Base-by-base conservation (phyloP, 2,797 vertebrate species). In the Darevskia mixta region DNA sequence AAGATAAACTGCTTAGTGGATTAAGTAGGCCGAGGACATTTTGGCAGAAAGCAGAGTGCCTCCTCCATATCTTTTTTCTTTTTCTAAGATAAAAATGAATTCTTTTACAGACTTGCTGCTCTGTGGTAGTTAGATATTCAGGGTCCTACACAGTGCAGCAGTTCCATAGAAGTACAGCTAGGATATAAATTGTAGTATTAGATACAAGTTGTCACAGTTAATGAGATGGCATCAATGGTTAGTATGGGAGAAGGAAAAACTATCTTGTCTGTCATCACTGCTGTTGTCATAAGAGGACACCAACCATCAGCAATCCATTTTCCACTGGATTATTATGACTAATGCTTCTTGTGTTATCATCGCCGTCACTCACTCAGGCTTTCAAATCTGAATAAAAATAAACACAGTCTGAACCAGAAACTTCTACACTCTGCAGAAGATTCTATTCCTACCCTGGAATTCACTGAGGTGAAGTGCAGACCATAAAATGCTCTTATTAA, bases 331-430 rank as follows among this genome's bases (percentile, higher is more conserved):
- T 35, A 79, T 35, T 79, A 3, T 45, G 38, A n/a, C 6, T 66
- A 23, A 25, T 35, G 58, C 25, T 25, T 38, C 4, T 72, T 29
- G 61, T 85, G 38, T 66, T 29, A 29, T 43, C 9, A 18, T 20
- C 67, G 0, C 2, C 69, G 4, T 82, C 38, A 82, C 10, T 20
- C 32, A 29, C 29, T 32, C 72, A 35, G n/a, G 2, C n/a, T 13
- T 83, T n/a, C 43, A 25, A n/a, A 77, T 11, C 18, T 85, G 38
- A 66, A 85, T 43, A 29, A 76, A 61, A 84, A 73, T 41, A 85
- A 66, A 66, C 10, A 84, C 10, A 35, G 32, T 64, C 23, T 29
- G n/a, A 66, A 45, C n/a, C 23, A 73, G 20, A 35, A 38, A 64
- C 55, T 61, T 35, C 2, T 10, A 17, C 25, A 67, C 64, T 29